These are phyloP conservation scores for Mya arenaria DNA, from an alignment of 1,140 invertebrate species.

Conservation along the genomic window DNA sequence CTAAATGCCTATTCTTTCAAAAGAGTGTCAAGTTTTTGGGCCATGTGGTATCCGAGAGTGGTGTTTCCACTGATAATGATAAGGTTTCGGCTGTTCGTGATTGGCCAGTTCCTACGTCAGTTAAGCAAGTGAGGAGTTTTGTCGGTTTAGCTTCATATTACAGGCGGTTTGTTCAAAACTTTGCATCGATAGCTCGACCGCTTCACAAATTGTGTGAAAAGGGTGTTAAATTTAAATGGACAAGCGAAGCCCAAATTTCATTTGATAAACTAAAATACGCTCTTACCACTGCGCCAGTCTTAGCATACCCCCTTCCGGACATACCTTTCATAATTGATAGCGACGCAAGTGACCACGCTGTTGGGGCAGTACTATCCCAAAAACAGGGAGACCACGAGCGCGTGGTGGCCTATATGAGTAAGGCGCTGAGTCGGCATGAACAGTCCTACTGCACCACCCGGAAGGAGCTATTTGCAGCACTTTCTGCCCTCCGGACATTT, in stretches of 20 bases:
- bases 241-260: not conserved
- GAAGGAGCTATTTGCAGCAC: slow-evolving; percentile 65
- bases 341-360: slow-evolving; percentile 38
- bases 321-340: slow-evolving; percentile 49
- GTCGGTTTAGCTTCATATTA: no score
- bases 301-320: slow-evolving; percentile 39
- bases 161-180: not conserved
- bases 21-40: no score
- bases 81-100: no score
- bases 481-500: slow-evolving; percentile 55
- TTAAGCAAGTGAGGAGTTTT: no score
- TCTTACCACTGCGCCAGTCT: slow-evolving; percentile 42
- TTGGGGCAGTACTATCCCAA: no score
- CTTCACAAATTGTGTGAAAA: slow-evolving; percentile 24
- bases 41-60: no score
- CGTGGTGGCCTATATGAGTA: slow-evolving; percentile 65
- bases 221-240: slow-evolving; percentile 1
- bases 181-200: slow-evolving; percentile 1
- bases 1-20: no score
- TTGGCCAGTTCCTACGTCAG: no score
- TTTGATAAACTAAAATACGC: slow-evolving; percentile 29
- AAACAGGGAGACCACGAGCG: no score
- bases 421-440: slow-evolving; percentile 75
- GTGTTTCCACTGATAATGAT: no score
- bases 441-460: slow-evolving; percentile 79